Base-by-base conservation (phyloP, 2,113 vertebrate species). In the Lontra canadensis region DNA sequence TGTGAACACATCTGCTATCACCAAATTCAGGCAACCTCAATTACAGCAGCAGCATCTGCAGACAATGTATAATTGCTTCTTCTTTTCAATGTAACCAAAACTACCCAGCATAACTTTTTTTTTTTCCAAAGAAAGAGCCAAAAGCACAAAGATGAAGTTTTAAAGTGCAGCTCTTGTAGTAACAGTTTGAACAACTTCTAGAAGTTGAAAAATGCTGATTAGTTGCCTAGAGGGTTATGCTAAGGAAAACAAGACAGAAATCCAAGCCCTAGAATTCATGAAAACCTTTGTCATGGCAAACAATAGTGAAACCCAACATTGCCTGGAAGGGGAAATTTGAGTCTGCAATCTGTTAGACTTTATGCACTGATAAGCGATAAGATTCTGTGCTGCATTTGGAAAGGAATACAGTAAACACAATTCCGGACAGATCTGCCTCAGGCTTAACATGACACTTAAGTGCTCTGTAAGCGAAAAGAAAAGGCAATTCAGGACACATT, bases 301-400 rank as follows among this genome's bases (percentile, higher is more conserved):
- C 99, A 99, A 99, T 99, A 97, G 99, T 98, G 98, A 99, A 99
- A 99, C 98, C 95, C 98, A 99, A 98, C 99, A 98, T 98, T 99
- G 99, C 99, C 99, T 99, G 98, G 98, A 99, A 99, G 99, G 98
- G 98, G 99, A 99, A 99, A 99, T 98, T 99, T 98, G 99, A 99
- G 98, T 99, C 99, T 98, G 98, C 98, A 99, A 99, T 99, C 99
- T 99, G 99, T 99, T 99, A 98, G 98, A 99, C 98, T 99, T 99
- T 98, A 98, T 98, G 98, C 98, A 98, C 99, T 99, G 99, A 99
- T 99, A 99, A 99, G 99, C 95, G 98, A 98, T 98, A 85, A 97
- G 98, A 99, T 99, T 98, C 98, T 98, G 98, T 97, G 96, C 96
- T 98, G 65, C 98, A 98, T 98, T 99, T 99, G 98, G 98, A 98